A percentile compares a stretch with the other conserved stretches of the same genome.
phyloP scores from a whole-genome alignment of 2,797 vertebrate species.

The Gymnothorax javanicus region DNA sequence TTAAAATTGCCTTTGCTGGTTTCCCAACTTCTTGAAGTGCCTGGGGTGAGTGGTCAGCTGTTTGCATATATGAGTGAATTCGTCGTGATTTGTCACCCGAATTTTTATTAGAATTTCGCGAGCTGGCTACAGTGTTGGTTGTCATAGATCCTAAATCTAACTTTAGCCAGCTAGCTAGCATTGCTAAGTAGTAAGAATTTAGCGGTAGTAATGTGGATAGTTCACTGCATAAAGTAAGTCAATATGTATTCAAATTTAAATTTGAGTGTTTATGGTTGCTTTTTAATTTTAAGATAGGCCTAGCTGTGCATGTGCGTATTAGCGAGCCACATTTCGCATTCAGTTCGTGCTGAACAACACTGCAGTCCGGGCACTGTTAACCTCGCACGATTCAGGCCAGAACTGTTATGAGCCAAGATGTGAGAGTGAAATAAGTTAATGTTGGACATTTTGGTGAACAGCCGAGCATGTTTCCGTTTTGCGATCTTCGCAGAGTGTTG shows the following conservation, averaged over 20 bases:
- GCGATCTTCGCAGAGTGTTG: not conserved
- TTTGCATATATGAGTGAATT: conserved; percentile 42
- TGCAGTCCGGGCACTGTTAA: no score
- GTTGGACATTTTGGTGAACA: no score
- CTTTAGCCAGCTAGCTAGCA: not conserved
- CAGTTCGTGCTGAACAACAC: no score
- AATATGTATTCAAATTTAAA: no score
- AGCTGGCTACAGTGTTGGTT: not conserved
- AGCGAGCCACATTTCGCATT: not conserved
- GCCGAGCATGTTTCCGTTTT: not conserved
- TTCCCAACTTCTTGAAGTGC: conserved; percentile 75
- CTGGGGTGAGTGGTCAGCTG: conserved; percentile 74
- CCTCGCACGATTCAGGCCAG: no score
- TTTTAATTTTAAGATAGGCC: no score
- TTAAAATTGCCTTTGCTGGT: conserved; percentile 86
- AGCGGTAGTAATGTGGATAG: no score
- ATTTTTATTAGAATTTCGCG: not conserved
- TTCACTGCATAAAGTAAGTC: no score
- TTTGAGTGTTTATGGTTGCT: no score
- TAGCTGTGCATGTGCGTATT: not conserved
- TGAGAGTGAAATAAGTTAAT: no score
- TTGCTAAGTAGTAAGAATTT: no score
- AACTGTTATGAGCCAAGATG: no score
- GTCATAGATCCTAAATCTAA: not conserved
- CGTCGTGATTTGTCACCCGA: not conserved